phyloP scores from a whole-genome alignment of 2,797 vertebrate species.

The Rhinella marina region DNA sequence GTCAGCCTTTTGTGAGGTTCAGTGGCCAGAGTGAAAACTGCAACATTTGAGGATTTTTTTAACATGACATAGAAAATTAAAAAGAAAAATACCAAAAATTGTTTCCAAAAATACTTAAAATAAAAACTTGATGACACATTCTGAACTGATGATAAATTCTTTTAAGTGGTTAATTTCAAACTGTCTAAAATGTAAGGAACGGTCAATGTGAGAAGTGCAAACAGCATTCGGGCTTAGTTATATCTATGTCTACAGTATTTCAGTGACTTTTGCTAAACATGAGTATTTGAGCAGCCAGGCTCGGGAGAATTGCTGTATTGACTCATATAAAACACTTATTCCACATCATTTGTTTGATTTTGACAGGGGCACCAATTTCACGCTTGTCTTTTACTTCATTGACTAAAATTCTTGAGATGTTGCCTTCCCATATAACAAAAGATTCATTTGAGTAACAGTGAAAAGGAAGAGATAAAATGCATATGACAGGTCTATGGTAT shows the following conservation, averaged over 20 bases:
- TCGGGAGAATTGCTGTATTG: constrained; percentile 33
- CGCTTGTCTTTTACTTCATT: constrained; percentile 33
- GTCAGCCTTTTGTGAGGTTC: no score
- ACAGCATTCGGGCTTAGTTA: neutral
- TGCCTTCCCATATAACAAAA: constrained; percentile 34
- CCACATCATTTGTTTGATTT: constrained; percentile 41
- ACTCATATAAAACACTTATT: constrained; percentile 48
- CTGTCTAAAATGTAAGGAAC: neutral
- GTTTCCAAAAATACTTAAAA: no score
- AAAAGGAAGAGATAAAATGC: constrained; percentile 31
- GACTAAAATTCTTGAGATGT: constrained; percentile 39
- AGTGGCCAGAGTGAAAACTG: no score
- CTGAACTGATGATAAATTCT: neutral
- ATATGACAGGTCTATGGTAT: neutral
- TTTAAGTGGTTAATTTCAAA: neutral
- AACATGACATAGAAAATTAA: no score
- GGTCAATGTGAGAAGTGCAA: neutral
- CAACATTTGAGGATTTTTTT: no score
- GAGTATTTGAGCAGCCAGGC: constrained; percentile 31
- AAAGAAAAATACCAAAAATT: no score
- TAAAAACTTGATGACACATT: no score
- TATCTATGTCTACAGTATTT: neutral
- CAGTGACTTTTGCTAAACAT: neutral
- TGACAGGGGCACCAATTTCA: constrained; percentile 51
- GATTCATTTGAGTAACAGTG: constrained; percentile 29